Base-by-base conservation (phyloP, 2,113 vertebrate species). In the Aleadryas rufinucha region DNA sequence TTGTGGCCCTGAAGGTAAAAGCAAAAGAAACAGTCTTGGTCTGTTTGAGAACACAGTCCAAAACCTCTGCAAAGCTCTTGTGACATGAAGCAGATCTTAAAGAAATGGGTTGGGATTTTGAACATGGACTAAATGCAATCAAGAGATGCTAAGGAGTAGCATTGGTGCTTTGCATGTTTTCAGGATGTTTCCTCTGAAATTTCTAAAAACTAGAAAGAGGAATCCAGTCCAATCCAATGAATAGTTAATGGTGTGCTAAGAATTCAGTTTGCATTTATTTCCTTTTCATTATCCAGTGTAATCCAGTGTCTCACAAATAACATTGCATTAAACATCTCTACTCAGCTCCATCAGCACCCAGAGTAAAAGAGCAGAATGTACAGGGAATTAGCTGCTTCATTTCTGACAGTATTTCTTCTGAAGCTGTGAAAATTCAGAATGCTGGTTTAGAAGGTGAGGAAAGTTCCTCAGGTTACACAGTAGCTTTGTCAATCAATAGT, bases 1-100 rank as follows among this genome's bases (percentile, higher is more conserved):
- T 64, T 53, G 72, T 75, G 88, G 42, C 71, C 93, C 79, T 86
- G 52, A 91, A 88, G 82, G 93, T 87, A 93, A 88, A 71, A 69
- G 45, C 47, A 72, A 94, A 53, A 87, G 53, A 63, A 44, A 4
- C 44, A 15, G 0, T 87, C 68, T 90, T 63, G 16, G 13, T 91
- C 31, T 75, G n/a, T 81, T 84, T 86, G 41, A 56, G 49, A 87
- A 27, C 44, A 44, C 16, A 35, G 31, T 74, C 75, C 72, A 75
- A 75, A 59, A 42, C n/a, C 44, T 35, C 47, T 85, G 52, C 78
- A 88, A 90, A 68, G 33, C 53, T 90, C 47, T 41, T 42, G 44
- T 68, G 47, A 35, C 45, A 33, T 39, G 47, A 68, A n/a, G 74
- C 20, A 72, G 66, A n/a, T 53, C 82, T 66, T 61, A 53, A 63